phyloP scores from a whole-genome alignment of 2,888 invertebrate genomes.

The Megalurothrips usitatus region DNA sequence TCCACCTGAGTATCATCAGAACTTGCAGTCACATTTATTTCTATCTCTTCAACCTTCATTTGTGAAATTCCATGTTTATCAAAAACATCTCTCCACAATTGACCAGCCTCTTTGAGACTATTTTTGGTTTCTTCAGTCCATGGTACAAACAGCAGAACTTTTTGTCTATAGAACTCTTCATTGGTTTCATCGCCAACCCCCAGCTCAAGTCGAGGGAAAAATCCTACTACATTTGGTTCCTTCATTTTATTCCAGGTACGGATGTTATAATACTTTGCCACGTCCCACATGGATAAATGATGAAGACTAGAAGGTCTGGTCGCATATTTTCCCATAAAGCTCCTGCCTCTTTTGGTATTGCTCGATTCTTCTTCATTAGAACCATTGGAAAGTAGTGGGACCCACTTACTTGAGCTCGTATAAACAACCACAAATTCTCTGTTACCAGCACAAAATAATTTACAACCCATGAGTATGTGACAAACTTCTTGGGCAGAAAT shows the following conservation, averaged over 20 bases:
- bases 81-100: neutral
- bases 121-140: neutral
- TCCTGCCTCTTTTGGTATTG: neutral
- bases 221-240: neutral
- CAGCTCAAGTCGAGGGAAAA: neutral
- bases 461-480: slow-evolving; percentile 4
- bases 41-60: neutral
- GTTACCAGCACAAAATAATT: neutral
- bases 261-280: neutral
- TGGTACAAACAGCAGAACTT: neutral
- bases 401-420: neutral
- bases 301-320: neutral
- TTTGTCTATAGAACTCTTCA: neutral
- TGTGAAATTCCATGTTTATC: neutral
- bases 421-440: neutral
- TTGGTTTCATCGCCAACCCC: neutral
- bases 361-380: neutral
- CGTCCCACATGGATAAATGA: neutral
- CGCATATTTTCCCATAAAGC: neutral
- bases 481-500: slow-evolving; percentile 16
- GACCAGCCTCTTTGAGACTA: neutral
- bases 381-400: neutral
- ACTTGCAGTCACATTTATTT: neutral
- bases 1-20: neutral
- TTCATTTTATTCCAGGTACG: neutral